Evolutionary conservation across 2,113 vertebrate genomes (phyloP), one percentile per base, ranked within the genome.

Genomic region (Arothron firmamentum): DNA sequence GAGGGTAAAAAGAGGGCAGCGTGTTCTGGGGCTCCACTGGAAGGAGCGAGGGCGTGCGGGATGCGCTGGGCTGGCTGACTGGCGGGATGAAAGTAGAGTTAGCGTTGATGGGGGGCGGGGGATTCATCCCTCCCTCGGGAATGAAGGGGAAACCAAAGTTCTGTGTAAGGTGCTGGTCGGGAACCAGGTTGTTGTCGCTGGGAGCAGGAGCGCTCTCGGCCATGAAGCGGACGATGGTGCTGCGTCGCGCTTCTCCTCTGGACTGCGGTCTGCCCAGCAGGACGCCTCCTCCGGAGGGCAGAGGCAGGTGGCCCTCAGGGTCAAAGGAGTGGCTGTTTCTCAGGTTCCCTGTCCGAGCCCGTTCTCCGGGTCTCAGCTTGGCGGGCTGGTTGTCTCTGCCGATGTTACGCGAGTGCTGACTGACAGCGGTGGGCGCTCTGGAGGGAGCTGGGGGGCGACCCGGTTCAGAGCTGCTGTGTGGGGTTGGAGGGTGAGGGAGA

Each of bases 71-170:
- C 79, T 98, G 96, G 28, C 94, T 97, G 56, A 95, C 95, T 0
- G 96, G 95, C 2, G 96, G 95, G 79, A 98, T 98, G 82, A 98
- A 98, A 3, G 96, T 94, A 16, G 95, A 67, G 0, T 98, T 99
- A 38, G 94, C 90, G 50, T 98, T 98, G 78, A 98, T 95, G 0
- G 95, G 78, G 47, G 95, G 85, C 4, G 90, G 93, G 21, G 95
- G 93, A 77, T 99, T 99, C 94, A 99, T 97, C 58, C 94, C 90
- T 51, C 94, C 92, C 25, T 99, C 96, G 0, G 94, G 92, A 70
- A 99, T 98, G 78, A 98, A 98, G 46, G 96, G 87, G 76, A 99
- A 99, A 52, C 95, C 92, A 83, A 99, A 99, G 79, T 98, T 98
- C 80, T 99, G 97, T 15, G 95, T 86, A 0, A 99, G 85, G 0